Conservation (phyloP, 2,797 vertebrate genomes). For the Argya squamiceps region DNA sequence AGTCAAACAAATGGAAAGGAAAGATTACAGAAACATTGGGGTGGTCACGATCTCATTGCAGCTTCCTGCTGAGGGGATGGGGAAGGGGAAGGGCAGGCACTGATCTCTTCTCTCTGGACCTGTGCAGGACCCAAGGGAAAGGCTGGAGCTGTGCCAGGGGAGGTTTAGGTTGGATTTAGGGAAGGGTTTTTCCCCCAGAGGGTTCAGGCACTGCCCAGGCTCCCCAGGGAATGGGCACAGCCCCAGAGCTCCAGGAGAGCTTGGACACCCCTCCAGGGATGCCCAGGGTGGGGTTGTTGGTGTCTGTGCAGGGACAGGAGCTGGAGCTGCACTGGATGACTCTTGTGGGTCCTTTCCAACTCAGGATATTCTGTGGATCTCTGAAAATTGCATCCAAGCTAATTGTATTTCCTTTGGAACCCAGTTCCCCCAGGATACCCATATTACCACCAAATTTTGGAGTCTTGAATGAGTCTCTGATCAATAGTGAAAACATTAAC, state of each 20-base stretch:
- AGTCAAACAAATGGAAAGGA: background rate
- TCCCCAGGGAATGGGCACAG: background rate
- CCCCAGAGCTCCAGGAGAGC: background rate
- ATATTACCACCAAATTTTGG: background rate
- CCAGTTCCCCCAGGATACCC: background rate
- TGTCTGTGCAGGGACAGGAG: background rate
- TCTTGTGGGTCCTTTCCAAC: accelerated
- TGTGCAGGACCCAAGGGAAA: background rate
- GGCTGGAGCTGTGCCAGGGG: background rate
- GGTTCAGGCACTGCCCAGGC: background rate
- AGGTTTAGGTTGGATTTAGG: accelerated
- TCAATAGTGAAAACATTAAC: background rate
- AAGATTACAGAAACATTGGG: background rate
- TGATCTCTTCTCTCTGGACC: background rate
- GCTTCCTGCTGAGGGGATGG: background rate
- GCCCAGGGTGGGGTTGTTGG: background rate
- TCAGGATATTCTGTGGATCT: background rate
- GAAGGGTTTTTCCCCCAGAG: background rate
- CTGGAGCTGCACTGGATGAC: accelerated
- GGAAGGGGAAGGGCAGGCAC: background rate
- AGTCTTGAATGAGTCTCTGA: background rate
- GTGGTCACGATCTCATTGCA: background rate
- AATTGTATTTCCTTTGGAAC: background rate
- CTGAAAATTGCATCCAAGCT: background rate
- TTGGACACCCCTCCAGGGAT: background rate